Evolutionary conservation across 1,140 invertebrate species (phyloP), one percentile per base, ranked within the genome.

Genomic region (Lucilia sericata): DNA sequence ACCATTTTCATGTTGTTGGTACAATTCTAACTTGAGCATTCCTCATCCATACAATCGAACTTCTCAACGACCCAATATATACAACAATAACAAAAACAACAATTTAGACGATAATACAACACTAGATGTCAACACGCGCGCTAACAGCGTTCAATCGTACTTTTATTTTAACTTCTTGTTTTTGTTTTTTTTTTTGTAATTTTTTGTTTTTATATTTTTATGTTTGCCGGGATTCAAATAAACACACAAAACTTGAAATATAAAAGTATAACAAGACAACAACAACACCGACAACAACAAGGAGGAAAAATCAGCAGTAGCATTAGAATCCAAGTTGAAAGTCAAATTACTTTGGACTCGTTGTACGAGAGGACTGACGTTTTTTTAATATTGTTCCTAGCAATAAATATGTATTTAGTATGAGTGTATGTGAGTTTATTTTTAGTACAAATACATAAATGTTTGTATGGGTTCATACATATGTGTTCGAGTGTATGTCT

Each of bases 41-140:
- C 42, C 42, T 42, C 0, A 3, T 42, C 10, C 42, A 42, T 3
- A 42, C 42, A 42, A 42, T 42, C 42, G 42, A 42, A 42, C 42
- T 7, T 8, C 10, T 42, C 42, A 42, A 42, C 30, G 30, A 42
- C 74, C 74, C 74, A 76, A 19, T 36, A 42, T 34, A 42, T 42
- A 42, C 74, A 34, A 34, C 74, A 76, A 25, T 21, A 74, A 34
- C 19, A 74, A 74, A 19, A 74, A 34, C 74, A 74, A 17, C 10
- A 42, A 42, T 8, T 42, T 8, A 8, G 10, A 42, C 13, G 4
- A 55, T n/a, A 55, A 13, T 10, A 55, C 74, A 76, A 42, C 74
- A 76, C 74, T 42, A 42, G 74, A 76, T 76, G 74, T 76, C 74
- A 76, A 76, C 74, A 76, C 74, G 74, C 74, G 74, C 74, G 74